Conservation (phyloP, 1,140 invertebrate genomes). For the Lutraria rhynchaena region DNA sequence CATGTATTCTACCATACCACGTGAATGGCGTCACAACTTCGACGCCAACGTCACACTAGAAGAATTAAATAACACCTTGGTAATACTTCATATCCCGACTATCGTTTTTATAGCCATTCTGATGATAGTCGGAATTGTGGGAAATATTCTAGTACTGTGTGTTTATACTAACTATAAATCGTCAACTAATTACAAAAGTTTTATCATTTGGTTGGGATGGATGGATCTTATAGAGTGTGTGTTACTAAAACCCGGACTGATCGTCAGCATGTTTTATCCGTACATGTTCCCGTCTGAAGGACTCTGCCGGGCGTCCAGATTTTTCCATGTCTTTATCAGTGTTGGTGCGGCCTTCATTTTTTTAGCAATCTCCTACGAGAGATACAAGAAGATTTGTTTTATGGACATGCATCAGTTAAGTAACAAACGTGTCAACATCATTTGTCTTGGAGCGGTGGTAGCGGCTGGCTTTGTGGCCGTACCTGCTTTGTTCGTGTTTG, state of each 20-base stretch:
- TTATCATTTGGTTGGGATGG: constrained; percentile 42
- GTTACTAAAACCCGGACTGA: constrained; percentile 21
- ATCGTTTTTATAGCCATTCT: constrained; percentile 41
- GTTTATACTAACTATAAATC: constrained; percentile 57
- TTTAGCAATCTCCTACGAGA: constrained; percentile 33
- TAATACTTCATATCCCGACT: constrained; percentile 37
- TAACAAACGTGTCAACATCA: constrained; percentile 12
- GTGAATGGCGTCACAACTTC: constrained; percentile 8
- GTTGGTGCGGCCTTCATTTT: constrained; percentile 26
- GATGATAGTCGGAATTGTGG: constrained; percentile 61
- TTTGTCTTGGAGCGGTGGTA: constrained; percentile 15
- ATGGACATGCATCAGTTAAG: background rate
- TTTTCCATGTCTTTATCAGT: constrained; percentile 41
- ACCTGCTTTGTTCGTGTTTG: constrained; percentile 33
- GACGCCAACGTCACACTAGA: constrained; percentile 15
- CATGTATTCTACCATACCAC: constrained; percentile 48
- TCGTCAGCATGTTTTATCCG: constrained; percentile 49
- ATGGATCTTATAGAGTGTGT: constrained; percentile 32
- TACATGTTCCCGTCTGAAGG: constrained; percentile 38
- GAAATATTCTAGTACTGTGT: constrained; percentile 64
- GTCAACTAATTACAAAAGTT: constrained; percentile 22
- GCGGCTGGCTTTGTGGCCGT: constrained; percentile 15
- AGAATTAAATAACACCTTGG: constrained; percentile 32
- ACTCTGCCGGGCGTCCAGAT: constrained; percentile 10
- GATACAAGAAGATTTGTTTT: constrained; percentile 36